Evolutionary conservation across 2,797 vertebrate genomes (phyloP), one percentile per base, ranked within the genome.

Genomic region (Malurus splendens): DNA sequence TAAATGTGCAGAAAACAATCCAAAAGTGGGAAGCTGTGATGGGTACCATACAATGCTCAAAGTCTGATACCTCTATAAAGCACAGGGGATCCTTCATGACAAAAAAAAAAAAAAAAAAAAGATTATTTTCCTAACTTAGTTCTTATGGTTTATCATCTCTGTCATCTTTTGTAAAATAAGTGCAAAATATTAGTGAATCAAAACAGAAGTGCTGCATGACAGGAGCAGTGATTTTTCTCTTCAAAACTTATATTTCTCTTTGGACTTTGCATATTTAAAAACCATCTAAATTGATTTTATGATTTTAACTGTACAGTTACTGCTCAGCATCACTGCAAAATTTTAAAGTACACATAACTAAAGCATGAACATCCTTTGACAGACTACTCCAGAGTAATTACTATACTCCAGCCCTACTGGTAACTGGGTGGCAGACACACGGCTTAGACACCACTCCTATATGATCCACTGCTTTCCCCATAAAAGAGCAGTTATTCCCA

Each of bases 21-120:
- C 15, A 36, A 61, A 67, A 30, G 57, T 33, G 18, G 9, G 24
- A 79, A 25, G 36, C 12, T 89, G 44, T 24, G 73, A 36, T 6
- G 12, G 14, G 7, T 59, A 66, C 14, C 0, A 0, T 18, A 81
- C 48, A 16, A 33, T 18, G 47, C 30, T 55, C 5, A 41, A 25
- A 38, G 16, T 48, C 61, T 77, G 54, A 82, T 51, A 59, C n/a
- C 14, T 64, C 33, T 25, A 1, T 41, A 48, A 70, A 52, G 12
- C 7, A 48, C 5, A 56, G 18, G 6, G 14, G 60, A 56, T 22
- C 10, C n/a, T 73, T 36, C 65, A 18, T 20, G 25, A 55, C 38
- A 24, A 55, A 55, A 41, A 24, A 51, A 80, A 76, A 51, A 14
- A 0, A 36, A 33, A 51, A 80, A 76, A 51, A 14, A 0, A 36